Evolutionary conservation across 2,113 vertebrate species (phyloP).

Genomic region (Notothenia coriiceps): DNA sequence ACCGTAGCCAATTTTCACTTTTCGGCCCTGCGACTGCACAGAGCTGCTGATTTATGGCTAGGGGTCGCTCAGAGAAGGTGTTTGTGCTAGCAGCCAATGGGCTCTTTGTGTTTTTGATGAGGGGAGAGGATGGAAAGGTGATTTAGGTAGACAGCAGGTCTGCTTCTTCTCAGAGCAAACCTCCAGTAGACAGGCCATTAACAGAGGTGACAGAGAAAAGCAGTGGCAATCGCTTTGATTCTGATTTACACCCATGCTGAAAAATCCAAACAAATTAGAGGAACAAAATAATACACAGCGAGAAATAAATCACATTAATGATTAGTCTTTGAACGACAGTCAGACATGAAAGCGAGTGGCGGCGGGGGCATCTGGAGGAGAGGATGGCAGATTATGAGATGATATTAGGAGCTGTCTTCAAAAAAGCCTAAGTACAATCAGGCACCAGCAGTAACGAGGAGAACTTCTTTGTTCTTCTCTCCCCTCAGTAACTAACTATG

Average conservation of each 20-base stretch:
- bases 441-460: constrained; percentile 65
- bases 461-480: constrained; percentile 75
- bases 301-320: constrained; percentile 83
- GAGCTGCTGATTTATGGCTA: constrained; percentile 63
- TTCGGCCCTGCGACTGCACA: constrained; percentile 29
- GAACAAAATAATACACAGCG: constrained; percentile 78
- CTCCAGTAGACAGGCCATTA: constrained; percentile 76
- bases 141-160: constrained; percentile 76
- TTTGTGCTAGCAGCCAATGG: constrained; percentile 74
- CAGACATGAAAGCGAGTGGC: constrained; percentile 67
- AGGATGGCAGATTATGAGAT: constrained; percentile 75
- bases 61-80: constrained; percentile 65
- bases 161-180: constrained; percentile 75
- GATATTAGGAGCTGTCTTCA: constrained; percentile 78
- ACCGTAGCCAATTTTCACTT: constrained; percentile 44
- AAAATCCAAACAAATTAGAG: constrained; percentile 81
- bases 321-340: constrained; percentile 73
- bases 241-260: constrained; percentile 76
- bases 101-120: constrained; percentile 77
- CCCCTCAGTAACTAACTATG: constrained; percentile 63
- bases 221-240: constrained; percentile 77
- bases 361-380: constrained; percentile 74
- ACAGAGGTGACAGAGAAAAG: constrained; percentile 78
- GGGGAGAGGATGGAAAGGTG: constrained; percentile 74
- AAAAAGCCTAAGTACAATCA: constrained; percentile 73